A percentile compares a stretch with the other conserved stretches of the same genome.
phyloP scores from a whole-genome alignment of 2,113 vertebrate genomes.

The Crotophaga sulcirostris region DNA sequence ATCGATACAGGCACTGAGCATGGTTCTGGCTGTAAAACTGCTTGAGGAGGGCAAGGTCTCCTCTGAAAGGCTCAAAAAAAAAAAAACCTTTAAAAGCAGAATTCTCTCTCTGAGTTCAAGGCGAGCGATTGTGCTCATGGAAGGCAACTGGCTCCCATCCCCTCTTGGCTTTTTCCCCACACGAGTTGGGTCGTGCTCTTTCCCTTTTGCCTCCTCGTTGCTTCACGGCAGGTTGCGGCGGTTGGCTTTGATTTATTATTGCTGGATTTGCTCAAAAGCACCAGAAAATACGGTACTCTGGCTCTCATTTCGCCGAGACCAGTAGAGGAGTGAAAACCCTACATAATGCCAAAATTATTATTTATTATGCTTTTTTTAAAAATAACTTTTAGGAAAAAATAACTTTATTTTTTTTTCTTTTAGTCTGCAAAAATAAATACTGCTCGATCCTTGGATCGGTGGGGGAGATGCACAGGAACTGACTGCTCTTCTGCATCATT shows the following conservation, averaged over 20 bases:
- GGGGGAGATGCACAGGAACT: background rate
- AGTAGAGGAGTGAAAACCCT: background rate
- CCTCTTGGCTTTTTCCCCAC: background rate
- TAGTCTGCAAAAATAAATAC: background rate
- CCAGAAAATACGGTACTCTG: fast-evolving
- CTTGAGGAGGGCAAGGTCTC: background rate
- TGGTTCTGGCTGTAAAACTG: background rate
- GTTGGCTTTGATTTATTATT: background rate
- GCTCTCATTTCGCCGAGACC: background rate
- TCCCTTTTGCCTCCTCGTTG: background rate
- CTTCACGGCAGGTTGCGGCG: background rate
- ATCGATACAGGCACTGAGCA: background rate
- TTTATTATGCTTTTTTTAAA: background rate
- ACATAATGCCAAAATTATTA: background rate
- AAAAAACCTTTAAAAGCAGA: background rate
- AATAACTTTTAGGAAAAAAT: background rate
- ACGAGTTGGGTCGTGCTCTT: background rate
- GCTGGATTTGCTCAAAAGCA: background rate
- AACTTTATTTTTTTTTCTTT: background rate
- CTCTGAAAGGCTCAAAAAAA: background rate
- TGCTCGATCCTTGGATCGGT: background rate
- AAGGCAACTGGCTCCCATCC: background rate
- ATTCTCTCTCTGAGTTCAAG: background rate
- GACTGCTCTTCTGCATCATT: background rate
- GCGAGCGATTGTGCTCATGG: background rate